phyloP scores from a whole-genome alignment of 2,113 vertebrate species.

The Larimichthys polyactis region DNA sequence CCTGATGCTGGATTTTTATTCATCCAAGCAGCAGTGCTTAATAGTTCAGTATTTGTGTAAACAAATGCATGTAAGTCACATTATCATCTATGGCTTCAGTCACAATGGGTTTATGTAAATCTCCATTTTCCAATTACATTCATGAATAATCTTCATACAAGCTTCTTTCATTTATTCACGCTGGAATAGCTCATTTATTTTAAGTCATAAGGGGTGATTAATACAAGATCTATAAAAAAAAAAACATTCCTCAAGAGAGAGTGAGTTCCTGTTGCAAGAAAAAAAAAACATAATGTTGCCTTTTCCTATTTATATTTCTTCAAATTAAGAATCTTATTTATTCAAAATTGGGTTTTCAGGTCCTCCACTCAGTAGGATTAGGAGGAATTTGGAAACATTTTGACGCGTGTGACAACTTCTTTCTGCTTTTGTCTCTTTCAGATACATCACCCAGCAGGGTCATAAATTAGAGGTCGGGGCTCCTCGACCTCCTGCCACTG shows the following conservation, averaged over 20 bases:
- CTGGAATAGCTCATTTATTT: slow-evolving; percentile 35
- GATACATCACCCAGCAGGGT: slow-evolving; percentile 88
- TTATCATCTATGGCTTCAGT: slow-evolving; percentile 26
- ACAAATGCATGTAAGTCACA: slow-evolving; percentile 27
- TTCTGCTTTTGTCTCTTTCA: slow-evolving; percentile 54
- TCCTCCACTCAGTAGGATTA: slow-evolving; percentile 5
- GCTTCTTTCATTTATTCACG: slow-evolving; percentile 43
- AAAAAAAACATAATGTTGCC: neutral
- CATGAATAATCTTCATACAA: slow-evolving; percentile 56
- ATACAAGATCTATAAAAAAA: neutral
- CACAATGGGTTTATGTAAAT: slow-evolving; percentile 68
- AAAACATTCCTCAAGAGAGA: slow-evolving; percentile 8
- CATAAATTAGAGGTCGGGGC: slow-evolving; percentile 86
- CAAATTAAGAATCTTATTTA: slow-evolving; percentile 18
- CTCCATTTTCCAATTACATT: slow-evolving; percentile 63
- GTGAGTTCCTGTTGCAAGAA: neutral
- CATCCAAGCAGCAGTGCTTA: neutral
- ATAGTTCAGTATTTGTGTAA: slow-evolving; percentile 28
- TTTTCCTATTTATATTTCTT: slow-evolving; percentile 12
- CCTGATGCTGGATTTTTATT: slow-evolving; percentile 19
- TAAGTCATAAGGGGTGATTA: slow-evolving; percentile 22
- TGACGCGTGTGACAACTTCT: neutral
- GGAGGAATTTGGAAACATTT: slow-evolving; percentile 30
- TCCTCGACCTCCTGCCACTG: slow-evolving; percentile 86
- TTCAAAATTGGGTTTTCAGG: slow-evolving; percentile 1